phyloP scores from a whole-genome alignment of 2,113 vertebrate genomes.

The Regulus satrapa region DNA sequence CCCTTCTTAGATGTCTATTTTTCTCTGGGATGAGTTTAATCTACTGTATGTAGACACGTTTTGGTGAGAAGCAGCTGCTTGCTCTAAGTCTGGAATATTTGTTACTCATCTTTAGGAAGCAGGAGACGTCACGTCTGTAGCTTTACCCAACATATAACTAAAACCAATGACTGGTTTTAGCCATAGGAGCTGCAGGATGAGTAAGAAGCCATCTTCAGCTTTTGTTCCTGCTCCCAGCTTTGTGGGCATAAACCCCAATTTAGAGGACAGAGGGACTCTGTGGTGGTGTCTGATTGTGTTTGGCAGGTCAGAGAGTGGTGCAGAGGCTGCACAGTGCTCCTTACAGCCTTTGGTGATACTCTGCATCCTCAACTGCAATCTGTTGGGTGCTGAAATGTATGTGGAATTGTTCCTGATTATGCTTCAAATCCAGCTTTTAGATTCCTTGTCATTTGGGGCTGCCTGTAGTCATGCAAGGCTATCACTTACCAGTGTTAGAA shows the following conservation, averaged over 20 bases:
- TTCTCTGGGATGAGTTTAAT: neutral
- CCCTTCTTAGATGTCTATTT: neutral
- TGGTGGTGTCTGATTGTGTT: accelerated
- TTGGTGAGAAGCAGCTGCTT: neutral
- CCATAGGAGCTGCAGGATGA: neutral
- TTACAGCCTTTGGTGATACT: neutral
- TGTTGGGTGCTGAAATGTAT: neutral
- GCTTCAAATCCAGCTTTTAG: neutral
- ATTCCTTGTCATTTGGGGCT: neutral
- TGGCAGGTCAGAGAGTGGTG: accelerated
- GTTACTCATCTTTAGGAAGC: neutral
- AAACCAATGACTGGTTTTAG: neutral
- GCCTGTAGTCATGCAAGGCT: neutral
- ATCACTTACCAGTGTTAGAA: neutral
- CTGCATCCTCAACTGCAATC: neutral
- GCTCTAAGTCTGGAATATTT: neutral
- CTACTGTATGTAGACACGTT: neutral
- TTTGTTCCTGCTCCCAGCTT: neutral
- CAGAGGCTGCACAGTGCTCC: neutral
- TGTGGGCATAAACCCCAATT: neutral
- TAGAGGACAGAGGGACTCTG: neutral
- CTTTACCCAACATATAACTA: neutral
- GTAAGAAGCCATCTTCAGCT: neutral
- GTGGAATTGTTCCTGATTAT: neutral
- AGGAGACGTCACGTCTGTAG: neutral